Conservation (phyloP, 2,113 vertebrate species). For the Rhizomys pruinosus region DNA sequence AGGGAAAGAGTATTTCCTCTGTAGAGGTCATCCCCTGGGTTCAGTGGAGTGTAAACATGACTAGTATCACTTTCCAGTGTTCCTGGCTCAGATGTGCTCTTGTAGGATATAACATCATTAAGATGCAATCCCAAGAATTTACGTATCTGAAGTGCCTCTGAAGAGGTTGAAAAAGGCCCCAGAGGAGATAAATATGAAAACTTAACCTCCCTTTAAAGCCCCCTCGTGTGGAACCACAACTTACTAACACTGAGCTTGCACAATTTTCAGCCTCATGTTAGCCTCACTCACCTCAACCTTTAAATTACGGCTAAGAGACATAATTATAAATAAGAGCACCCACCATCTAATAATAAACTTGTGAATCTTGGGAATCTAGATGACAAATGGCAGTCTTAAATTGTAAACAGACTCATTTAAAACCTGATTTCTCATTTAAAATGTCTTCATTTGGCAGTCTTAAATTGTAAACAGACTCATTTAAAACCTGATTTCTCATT, state of each 20-base stretch:
- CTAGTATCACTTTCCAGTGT: not conserved
- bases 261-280: conserved; percentile 43
- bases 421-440: conserved; percentile 49
- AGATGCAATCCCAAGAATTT: not conserved
- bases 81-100: not conserved
- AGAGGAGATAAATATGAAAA: not conserved
- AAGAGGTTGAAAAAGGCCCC: not conserved
- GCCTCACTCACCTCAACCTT: conserved; percentile 57
- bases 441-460: conserved; percentile 60
- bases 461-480: conserved; percentile 45
- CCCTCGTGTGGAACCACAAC: not conserved
- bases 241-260: conserved; percentile 34
- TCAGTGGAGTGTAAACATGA: not conserved
- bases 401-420: conserved; percentile 51
- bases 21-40: not conserved
- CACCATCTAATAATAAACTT: conserved; percentile 40
- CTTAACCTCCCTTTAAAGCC: not conserved
- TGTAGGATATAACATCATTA: not conserved
- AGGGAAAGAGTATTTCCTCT: not conserved
- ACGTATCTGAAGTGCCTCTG: not conserved
- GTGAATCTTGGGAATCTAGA: not conserved
- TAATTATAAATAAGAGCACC: conserved; percentile 56
- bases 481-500: conserved; percentile 55
- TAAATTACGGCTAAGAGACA: conserved; percentile 4
- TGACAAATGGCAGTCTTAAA: conserved; percentile 65